These are phyloP conservation scores for Cisticola juncidis DNA, from an alignment of 2,113 vertebrate species.

Conservation along the genomic window DNA sequence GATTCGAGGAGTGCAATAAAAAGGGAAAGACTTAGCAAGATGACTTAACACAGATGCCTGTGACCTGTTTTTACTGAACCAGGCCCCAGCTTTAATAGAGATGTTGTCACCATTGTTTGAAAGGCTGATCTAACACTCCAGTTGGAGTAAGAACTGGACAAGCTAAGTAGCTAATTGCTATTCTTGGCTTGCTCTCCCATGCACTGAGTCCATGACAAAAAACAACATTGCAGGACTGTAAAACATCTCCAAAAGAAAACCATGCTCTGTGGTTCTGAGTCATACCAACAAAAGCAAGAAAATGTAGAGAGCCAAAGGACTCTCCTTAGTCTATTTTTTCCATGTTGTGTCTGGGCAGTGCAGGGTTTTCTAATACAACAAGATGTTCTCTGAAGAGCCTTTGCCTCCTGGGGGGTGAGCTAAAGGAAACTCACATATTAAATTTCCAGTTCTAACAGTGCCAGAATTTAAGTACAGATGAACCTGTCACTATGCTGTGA, in stretches of 20 bases:
- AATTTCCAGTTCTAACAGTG: constrained; percentile 22
- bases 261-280: background rate
- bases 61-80: background rate
- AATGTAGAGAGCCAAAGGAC: background rate
- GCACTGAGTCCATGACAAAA: background rate
- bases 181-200: constrained; percentile 59
- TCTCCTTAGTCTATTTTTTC: background rate
- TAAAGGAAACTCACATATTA: constrained; percentile 19
- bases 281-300: constrained; percentile 16
- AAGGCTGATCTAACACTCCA: constrained; percentile 29
- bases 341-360: background rate
- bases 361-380: background rate
- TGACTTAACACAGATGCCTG: background rate
- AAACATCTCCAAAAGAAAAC: constrained; percentile 42
- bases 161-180: constrained; percentile 65
- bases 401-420: constrained; percentile 5
- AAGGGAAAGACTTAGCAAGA: background rate
- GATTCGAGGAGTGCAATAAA: background rate
- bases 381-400: background rate
- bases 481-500: background rate
- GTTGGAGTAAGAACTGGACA: constrained; percentile 29
- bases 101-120: constrained; percentile 46
- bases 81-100: background rate
- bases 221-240: constrained; percentile 13
- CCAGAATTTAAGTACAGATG: background rate